These are phyloP conservation scores for Dinomys branickii DNA, from an alignment of 2,113 vertebrate genomes.

Conservation along the genomic window DNA sequence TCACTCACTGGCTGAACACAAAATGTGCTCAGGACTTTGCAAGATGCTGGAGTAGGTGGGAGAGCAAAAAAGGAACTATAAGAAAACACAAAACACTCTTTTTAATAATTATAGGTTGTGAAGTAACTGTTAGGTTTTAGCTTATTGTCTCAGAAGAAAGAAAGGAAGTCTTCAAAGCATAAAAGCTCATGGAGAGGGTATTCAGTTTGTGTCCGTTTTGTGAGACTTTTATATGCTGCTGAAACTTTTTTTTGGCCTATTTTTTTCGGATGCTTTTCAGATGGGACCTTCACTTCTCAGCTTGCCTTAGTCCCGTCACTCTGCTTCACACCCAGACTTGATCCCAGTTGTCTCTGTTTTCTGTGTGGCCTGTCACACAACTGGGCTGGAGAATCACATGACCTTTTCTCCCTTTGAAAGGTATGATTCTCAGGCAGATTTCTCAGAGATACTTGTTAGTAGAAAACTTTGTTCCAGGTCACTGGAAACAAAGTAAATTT, in stretches of 20 bases:
- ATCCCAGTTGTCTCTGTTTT: not conserved
- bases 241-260: not conserved
- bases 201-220: not conserved
- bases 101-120: not conserved
- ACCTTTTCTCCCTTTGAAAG: not conserved
- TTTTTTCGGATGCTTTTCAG: not conserved
- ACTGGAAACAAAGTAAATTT: not conserved
- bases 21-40: not conserved
- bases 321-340: not conserved
- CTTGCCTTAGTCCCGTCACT: not conserved
- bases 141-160: not conserved
- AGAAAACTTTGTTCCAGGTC: not conserved
- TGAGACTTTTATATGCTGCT: not conserved
- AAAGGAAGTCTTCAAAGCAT: not conserved
- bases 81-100: not conserved
- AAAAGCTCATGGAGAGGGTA: not conserved
- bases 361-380: not conserved
- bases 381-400: not conserved
- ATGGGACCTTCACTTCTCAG: not conserved
- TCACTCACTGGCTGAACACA: not conserved
- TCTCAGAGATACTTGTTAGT: not conserved
- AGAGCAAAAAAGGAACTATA: not conserved
- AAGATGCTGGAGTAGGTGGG: not conserved
- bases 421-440: not conserved
- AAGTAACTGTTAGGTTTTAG: not conserved